A percentile compares a stretch with the other conserved stretches of the same genome.
Evolutionary conservation across 1,140 invertebrate species (phyloP).

Genomic region (Hyles vespertilio): DNA sequence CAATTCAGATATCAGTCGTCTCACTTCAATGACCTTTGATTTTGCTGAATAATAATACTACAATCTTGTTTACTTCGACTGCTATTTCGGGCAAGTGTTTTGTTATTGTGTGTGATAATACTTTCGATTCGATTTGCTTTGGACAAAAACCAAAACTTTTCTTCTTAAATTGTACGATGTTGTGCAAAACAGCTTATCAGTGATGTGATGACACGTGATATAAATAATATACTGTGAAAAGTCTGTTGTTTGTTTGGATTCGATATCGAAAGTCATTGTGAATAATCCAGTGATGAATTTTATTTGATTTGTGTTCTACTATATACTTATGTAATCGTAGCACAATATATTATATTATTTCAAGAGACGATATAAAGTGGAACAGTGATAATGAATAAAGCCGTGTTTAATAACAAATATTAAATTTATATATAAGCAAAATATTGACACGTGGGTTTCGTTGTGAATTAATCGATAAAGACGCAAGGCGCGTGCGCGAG

Average conservation of each 20-base stretch:
- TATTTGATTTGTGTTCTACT: constrained; percentile 40
- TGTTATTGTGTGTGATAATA: constrained; percentile 53
- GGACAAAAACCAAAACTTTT: constrained; percentile 3
- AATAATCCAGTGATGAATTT: constrained; percentile 53
- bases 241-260: constrained; percentile 31
- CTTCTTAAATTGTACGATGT: neutral
- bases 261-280: constrained; percentile 68
- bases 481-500: constrained; percentile 64
- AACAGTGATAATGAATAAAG: neutral
- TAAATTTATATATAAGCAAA: constrained; percentile 6
- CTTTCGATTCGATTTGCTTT: constrained; percentile 5
- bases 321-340: constrained; percentile 62
- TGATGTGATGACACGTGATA: neutral
- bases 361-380: neutral
- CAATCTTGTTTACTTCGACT: constrained; percentile 73
- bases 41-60: constrained; percentile 71
- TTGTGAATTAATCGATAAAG: constrained; percentile 68
- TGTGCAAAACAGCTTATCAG: constrained; percentile 2
- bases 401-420: neutral
- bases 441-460: constrained; percentile 60
- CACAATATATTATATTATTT: constrained; percentile 26
- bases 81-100: constrained; percentile 63
- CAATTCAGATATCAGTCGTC: constrained; percentile 28
- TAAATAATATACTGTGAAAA: constrained; percentile 2
- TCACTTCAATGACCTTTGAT: constrained; percentile 67